phyloP scores from a whole-genome alignment of 2,113 vertebrate genomes.

The Chionomys nivalis region DNA sequence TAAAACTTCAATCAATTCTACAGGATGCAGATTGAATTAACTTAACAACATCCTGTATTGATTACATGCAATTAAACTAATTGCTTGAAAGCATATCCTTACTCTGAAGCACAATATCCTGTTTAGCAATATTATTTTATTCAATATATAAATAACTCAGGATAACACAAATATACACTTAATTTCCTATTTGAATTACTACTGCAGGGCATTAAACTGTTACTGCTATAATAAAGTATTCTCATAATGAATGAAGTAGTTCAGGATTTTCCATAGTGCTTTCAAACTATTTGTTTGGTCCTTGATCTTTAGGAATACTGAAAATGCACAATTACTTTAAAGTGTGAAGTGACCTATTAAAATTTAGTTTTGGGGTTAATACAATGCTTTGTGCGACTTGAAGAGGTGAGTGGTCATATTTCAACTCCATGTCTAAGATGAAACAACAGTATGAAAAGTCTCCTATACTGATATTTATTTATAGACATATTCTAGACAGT shows the following conservation, averaged over 20 bases:
- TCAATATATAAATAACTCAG: constrained; percentile 54
- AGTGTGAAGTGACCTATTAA: constrained; percentile 43
- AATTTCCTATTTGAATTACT: constrained; percentile 76
- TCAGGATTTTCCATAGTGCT: background rate
- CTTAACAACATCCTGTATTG: constrained; percentile 62
- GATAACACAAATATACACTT: constrained; percentile 70
- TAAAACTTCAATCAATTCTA: constrained; percentile 57
- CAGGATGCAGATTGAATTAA: constrained; percentile 54
- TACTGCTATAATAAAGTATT: constrained; percentile 69
- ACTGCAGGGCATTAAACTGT: constrained; percentile 73
- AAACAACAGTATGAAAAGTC: constrained; percentile 45
- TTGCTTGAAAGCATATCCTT: constrained; percentile 55
- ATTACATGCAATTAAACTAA: constrained; percentile 67
- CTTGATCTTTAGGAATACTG: constrained; percentile 57
- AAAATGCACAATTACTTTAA: constrained; percentile 42
- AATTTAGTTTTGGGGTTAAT: constrained; percentile 42
- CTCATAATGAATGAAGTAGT: constrained; percentile 75
- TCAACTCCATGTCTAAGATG: constrained; percentile 41
- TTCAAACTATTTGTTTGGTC: constrained; percentile 67
- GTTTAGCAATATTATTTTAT: constrained; percentile 3
- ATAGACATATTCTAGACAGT: background rate
- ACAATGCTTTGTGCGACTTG: constrained; percentile 48
- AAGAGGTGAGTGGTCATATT: constrained; percentile 37
- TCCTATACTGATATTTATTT: constrained; percentile 22
- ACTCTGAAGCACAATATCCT: constrained; percentile 54